Evolutionary conservation across 2,113 vertebrate genomes (phyloP).

Genomic region (Laticauda colubrina): DNA sequence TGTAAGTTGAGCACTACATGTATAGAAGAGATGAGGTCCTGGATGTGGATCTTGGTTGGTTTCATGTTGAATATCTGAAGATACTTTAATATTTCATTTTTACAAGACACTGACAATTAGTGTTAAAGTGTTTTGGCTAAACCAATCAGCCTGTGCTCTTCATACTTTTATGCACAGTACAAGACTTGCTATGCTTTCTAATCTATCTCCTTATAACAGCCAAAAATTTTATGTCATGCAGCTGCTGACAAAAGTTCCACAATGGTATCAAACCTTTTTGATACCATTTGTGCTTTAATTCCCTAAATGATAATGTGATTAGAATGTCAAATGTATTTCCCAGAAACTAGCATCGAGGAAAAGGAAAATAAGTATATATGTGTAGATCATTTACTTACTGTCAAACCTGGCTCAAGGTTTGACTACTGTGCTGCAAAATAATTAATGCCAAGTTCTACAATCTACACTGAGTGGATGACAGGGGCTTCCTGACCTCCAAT

Average conservation of each 20-base stretch:
- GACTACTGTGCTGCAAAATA: slow-evolving; percentile 32
- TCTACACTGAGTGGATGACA: slow-evolving; percentile 6
- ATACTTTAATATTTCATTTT: background rate
- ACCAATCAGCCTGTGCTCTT: background rate
- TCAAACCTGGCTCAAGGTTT: slow-evolving; percentile 28
- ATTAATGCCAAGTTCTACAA: slow-evolving; percentile 21
- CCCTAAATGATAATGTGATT: slow-evolving; percentile 3
- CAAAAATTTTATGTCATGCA: background rate
- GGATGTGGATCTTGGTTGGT: background rate
- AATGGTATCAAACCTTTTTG: slow-evolving; percentile 3
- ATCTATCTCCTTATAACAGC: background rate
- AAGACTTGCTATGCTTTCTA: background rate
- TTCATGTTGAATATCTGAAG: background rate
- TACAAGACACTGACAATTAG: background rate
- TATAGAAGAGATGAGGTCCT: background rate
- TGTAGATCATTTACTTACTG: slow-evolving; percentile 25
- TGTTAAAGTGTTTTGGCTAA: slow-evolving; percentile 19
- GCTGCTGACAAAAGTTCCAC: background rate
- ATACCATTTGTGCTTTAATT: background rate
- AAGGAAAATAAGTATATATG: background rate
- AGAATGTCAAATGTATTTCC: slow-evolving; percentile 11
- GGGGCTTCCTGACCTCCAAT: slow-evolving; percentile 23
- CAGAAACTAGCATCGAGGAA: background rate
- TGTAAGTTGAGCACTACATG: background rate
- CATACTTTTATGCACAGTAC: slow-evolving; percentile 5